phyloP scores from a whole-genome alignment of 1,140 invertebrate species.

The Brachionus koreanus region DNA sequence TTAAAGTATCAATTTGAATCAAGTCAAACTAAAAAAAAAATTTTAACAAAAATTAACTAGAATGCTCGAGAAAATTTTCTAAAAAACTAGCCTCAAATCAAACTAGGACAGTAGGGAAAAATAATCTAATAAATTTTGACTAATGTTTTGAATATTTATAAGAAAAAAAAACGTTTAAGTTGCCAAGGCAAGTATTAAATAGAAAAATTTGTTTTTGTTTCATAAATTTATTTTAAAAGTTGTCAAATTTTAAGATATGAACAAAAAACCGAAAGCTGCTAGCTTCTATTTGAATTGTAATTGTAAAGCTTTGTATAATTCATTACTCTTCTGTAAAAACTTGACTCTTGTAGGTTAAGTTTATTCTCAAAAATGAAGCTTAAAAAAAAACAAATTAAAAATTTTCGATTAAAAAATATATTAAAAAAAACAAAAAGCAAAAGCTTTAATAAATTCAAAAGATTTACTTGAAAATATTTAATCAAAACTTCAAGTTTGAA shows the following conservation, averaged over 20 bases:
- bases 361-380: neutral
- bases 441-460: neutral
- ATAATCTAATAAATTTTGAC: neutral
- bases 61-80: too few species aligned
- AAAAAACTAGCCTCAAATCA: too few species aligned
- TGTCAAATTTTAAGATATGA: neutral
- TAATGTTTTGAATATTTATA: neutral
- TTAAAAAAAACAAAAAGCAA: neutral
- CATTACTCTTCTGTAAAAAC: constrained; percentile 38
- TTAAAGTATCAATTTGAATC: neutral
- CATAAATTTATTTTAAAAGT: neutral
- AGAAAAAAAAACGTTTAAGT: neutral
- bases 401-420: neutral
- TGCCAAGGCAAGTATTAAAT: neutral
- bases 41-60: neutral
- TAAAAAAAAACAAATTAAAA: neutral
- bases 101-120: neutral
- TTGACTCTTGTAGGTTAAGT: constrained; percentile 23
- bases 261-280: neutral
- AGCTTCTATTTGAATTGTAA: constrained; percentile 7
- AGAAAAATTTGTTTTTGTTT: neutral
- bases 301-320: constrained; percentile 37
- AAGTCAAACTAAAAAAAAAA: neutral
- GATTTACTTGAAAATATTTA: constrained; percentile 12
- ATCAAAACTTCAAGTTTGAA: neutral